These are phyloP conservation scores for Erannis defoliaria DNA, from an alignment of 2,888 invertebrate species.

Conservation along the genomic window DNA sequence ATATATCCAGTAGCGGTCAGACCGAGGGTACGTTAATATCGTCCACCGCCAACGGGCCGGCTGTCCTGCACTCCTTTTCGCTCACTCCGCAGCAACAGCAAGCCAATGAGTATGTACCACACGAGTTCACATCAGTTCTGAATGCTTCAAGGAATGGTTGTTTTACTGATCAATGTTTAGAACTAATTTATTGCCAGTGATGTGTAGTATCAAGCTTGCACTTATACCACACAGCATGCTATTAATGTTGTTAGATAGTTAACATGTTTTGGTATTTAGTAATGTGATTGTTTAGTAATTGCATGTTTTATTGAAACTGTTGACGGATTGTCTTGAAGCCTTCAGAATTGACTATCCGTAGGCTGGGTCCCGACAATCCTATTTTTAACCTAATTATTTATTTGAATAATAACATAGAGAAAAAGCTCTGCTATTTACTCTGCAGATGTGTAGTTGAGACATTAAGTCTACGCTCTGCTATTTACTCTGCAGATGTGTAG, in stretches of 20 bases:
- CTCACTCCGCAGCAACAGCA: slow-evolving; percentile 71
- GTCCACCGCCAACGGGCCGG: slow-evolving; percentile 79
- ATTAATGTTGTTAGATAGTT: slow-evolving; percentile 5
- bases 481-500: no score
- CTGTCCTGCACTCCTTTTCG: slow-evolving; percentile 72
- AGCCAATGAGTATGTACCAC: slow-evolving; percentile 73
- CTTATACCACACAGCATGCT: not conserved
- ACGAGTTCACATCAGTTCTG: slow-evolving; percentile 27
- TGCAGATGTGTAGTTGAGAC: no score
- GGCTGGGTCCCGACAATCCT: slow-evolving; percentile 25
- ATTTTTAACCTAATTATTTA: not conserved
- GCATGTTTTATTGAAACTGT: slow-evolving; percentile 8
- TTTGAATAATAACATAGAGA: not conserved
- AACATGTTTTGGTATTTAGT: slow-evolving; percentile 11
- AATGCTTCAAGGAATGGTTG: slow-evolving; percentile 30
- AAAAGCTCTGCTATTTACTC: no score
- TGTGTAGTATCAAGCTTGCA: slow-evolving; percentile 3
- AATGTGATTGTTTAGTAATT: not conserved
- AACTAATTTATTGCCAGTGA: not conserved
- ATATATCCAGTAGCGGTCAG: slow-evolving; percentile 80
- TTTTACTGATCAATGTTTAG: not conserved
- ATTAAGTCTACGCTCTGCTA: no score
- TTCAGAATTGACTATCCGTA: slow-evolving; percentile 23
- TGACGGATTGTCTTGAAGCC: slow-evolving; percentile 22
- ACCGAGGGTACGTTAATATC: slow-evolving; percentile 75